These are phyloP conservation scores for Saturnia japonica DNA, from an alignment of 2,888 invertebrate genomes.

Conservation along the genomic window DNA sequence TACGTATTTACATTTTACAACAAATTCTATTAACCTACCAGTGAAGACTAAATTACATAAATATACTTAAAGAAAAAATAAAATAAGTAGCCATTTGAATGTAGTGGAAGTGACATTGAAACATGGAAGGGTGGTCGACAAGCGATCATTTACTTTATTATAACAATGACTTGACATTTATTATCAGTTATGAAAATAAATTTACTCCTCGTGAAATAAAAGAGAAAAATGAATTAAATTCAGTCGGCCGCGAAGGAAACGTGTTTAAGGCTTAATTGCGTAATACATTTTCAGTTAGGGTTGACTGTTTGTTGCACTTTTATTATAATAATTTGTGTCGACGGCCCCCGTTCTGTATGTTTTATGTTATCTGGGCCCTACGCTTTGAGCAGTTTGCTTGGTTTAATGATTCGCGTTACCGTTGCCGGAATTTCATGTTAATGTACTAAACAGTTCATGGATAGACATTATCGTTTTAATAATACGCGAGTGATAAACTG, in stretches of 20 bases:
- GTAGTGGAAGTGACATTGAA: conserved; percentile 24
- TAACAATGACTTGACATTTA: conserved; percentile 74
- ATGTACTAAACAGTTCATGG: conserved; percentile 41
- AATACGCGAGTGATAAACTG: conserved; percentile 14
- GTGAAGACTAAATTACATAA: no score
- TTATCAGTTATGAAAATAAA: conserved; percentile 76
- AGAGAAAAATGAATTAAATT: conserved; percentile 62
- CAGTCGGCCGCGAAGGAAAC: conserved; percentile 51
- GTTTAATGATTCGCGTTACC: conserved; percentile 57
- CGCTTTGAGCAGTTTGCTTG: conserved; percentile 35
- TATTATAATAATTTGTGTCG: conserved; percentile 55
- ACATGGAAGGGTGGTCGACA: conserved; percentile 45
- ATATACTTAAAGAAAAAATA: background rate
- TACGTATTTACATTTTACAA: no score
- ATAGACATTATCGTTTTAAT: conserved; percentile 21
- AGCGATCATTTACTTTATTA: conserved; percentile 65
- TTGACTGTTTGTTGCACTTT: conserved; percentile 54
- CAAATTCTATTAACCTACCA: no score
- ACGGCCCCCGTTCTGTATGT: conserved; percentile 42
- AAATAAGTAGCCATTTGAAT: conserved; percentile 16
- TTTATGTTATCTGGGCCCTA: conserved; percentile 38
- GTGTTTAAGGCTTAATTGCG: conserved; percentile 62
- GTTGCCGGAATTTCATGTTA: conserved; percentile 51
- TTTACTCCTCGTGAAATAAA: conserved; percentile 60
- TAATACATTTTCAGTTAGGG: conserved; percentile 58